Evolutionary conservation across 2,113 vertebrate genomes (phyloP).

Genomic region (Pelecanus crispus): DNA sequence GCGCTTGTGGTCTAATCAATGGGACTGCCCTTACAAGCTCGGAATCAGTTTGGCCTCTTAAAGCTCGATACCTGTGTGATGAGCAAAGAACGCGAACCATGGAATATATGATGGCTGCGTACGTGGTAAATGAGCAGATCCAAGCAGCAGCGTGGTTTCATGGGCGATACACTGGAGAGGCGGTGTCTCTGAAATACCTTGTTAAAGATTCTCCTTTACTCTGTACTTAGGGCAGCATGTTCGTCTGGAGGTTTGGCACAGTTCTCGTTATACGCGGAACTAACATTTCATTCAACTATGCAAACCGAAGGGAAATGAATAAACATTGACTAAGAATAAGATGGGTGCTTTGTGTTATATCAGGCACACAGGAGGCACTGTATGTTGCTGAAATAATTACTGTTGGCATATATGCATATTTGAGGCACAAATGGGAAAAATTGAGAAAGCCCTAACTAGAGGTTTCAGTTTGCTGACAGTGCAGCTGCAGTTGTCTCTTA

Average conservation of each 20-base stretch:
- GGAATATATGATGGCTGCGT: not conserved
- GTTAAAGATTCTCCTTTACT: not conserved
- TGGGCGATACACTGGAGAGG: not conserved
- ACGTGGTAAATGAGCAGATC: not conserved
- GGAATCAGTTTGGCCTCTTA: not conserved
- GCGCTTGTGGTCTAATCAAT: not conserved
- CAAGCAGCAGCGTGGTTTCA: not conserved
- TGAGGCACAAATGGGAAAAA: not conserved
- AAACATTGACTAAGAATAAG: slow-evolving; percentile 1
- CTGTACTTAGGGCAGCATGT: not conserved
- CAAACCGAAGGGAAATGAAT: slow-evolving; percentile 14
- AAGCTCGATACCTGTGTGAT: not conserved
- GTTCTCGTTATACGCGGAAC: not conserved
- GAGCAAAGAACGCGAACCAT: not conserved
- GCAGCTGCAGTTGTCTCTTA: not conserved
- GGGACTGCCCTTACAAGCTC: not conserved
- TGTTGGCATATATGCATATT: not conserved
- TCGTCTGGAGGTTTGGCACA: slow-evolving; percentile 28
- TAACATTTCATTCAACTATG: slow-evolving; percentile 6
- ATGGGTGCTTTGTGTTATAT: not conserved
- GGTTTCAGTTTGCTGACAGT: not conserved
- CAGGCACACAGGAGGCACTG: not conserved
- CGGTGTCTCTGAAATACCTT: not conserved
- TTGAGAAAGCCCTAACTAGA: not conserved
- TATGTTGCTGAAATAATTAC: not conserved